phyloP scores from a whole-genome alignment of 2,888 invertebrate species.

The Ennomos erosarius region DNA sequence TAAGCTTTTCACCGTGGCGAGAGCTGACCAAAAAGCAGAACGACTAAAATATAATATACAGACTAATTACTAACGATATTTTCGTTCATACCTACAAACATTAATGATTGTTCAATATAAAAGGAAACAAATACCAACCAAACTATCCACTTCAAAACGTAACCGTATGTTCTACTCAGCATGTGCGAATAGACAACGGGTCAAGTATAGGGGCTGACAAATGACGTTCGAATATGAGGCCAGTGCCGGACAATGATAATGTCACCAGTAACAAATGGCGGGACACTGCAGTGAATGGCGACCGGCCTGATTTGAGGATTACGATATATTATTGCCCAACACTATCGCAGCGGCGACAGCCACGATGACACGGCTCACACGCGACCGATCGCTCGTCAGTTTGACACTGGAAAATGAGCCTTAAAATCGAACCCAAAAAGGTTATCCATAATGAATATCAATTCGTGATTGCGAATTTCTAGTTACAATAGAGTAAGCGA shows the following conservation, averaged over 20 bases:
- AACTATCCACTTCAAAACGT: background rate
- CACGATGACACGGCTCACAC: constrained; percentile 44
- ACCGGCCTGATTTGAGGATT: constrained; percentile 64
- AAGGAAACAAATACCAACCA: no score
- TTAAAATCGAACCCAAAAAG: background rate
- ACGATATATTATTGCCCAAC: constrained; percentile 69
- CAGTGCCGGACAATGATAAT: constrained; percentile 77
- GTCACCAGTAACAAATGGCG: constrained; percentile 75
- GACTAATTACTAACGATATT: no score
- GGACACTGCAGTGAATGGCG: constrained; percentile 65
- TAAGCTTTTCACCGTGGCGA: no score
- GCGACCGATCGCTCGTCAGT: constrained; percentile 35
- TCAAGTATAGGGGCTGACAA: constrained; percentile 65
- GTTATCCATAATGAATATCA: background rate
- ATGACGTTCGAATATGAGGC: constrained; percentile 77
- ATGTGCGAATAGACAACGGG: constrained; percentile 56
- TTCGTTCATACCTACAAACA: no score
- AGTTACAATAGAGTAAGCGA: constrained; percentile 17
- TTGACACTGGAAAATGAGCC: constrained; percentile 7
- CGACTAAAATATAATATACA: no score
- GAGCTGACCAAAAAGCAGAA: no score
- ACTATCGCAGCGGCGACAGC: constrained; percentile 51
- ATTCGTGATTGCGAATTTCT: constrained; percentile 9
- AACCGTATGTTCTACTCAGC: constrained; percentile 39
- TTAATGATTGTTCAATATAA: no score